phyloP scores from a whole-genome alignment of 2,888 invertebrate genomes.

The Metallyticus violacea region DNA sequence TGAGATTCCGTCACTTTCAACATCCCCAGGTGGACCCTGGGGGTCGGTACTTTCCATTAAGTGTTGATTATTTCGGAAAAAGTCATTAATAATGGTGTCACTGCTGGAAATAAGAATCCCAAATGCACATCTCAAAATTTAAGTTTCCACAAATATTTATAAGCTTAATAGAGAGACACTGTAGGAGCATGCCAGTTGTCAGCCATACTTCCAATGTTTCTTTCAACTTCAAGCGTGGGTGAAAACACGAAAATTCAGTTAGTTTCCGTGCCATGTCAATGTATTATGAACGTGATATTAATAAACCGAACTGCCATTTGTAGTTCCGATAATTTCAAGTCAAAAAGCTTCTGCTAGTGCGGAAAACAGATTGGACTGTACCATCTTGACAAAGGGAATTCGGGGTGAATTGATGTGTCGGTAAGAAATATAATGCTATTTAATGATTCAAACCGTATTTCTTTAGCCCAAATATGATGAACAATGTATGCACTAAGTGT shows the following conservation, averaged over 20 bases:
- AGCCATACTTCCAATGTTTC: constrained; percentile 16
- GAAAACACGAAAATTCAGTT: neutral
- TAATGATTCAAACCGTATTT: neutral
- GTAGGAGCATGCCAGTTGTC: neutral
- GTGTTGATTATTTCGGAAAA: neutral
- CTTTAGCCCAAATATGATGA: neutral
- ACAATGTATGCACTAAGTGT: neutral
- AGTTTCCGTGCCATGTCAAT: neutral
- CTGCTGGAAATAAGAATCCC: neutral
- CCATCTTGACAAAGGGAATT: constrained; percentile 26
- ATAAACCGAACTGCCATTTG: neutral
- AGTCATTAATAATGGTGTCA: neutral
- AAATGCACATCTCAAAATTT: neutral
- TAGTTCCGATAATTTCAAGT: constrained; percentile 8
- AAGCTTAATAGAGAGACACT: neutral
- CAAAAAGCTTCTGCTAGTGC: constrained; percentile 24
- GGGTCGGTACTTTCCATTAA: constrained; percentile 29
- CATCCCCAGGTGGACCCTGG: constrained; percentile 24
- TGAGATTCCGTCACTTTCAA: constrained; percentile 18
- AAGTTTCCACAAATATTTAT: neutral
- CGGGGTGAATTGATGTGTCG: constrained; percentile 12
- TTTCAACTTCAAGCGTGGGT: neutral
- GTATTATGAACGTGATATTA: neutral
- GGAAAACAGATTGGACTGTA: constrained; percentile 21
- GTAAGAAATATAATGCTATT: neutral